Evolutionary conservation across 1,140 invertebrate genomes (phyloP).

Genomic region (Branchinecta lynchi): DNA sequence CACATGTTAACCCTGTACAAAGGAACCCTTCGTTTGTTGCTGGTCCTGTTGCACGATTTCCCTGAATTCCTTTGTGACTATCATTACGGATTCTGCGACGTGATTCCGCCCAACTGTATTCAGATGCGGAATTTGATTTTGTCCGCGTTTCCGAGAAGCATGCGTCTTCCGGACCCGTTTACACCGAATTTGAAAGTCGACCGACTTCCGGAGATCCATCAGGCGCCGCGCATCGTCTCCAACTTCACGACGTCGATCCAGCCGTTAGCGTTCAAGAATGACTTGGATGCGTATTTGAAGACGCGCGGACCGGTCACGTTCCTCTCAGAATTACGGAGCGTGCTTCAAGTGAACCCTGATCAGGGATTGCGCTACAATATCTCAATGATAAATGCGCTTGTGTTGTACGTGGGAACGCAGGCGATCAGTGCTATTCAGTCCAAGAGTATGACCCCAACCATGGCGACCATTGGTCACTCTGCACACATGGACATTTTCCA

Average conservation of each 20-base stretch:
- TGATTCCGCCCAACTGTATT: constrained; percentile 96
- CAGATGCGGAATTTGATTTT: constrained; percentile 94
- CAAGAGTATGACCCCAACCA: constrained; percentile 78
- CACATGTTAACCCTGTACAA: constrained; percentile 87
- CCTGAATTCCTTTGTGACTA: constrained; percentile 98
- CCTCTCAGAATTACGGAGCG: constrained; percentile 71
- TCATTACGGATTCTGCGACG: constrained; percentile 98
- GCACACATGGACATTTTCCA: constrained; percentile 99
- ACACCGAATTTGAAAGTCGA: constrained; percentile 95
- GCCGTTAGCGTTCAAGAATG: constrained; percentile 74
- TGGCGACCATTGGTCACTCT: constrained; percentile 89
- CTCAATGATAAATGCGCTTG: constrained; percentile 86
- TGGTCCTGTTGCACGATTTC: constrained; percentile 94
- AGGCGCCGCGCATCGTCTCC: constrained; percentile 69
- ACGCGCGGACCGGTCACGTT: constrained; percentile 88
- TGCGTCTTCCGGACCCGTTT: constrained; percentile 95
- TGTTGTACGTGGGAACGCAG: constrained; percentile 92
- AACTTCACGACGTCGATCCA: constrained; percentile 79
- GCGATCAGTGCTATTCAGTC: constrained; percentile 75
- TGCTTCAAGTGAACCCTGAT: constrained; percentile 71
- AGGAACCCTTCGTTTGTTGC: constrained; percentile 83
- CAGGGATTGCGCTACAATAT: constrained; percentile 87
- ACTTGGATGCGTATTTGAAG: constrained; percentile 91
- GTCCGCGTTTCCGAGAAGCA: constrained; percentile 92
- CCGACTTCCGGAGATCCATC: constrained; percentile 64